Percentiles rank a stretch among this genome's conserved stretches.
phyloP scores from a whole-genome alignment of 2,113 vertebrate species.

The Heterotis niloticus region DNA sequence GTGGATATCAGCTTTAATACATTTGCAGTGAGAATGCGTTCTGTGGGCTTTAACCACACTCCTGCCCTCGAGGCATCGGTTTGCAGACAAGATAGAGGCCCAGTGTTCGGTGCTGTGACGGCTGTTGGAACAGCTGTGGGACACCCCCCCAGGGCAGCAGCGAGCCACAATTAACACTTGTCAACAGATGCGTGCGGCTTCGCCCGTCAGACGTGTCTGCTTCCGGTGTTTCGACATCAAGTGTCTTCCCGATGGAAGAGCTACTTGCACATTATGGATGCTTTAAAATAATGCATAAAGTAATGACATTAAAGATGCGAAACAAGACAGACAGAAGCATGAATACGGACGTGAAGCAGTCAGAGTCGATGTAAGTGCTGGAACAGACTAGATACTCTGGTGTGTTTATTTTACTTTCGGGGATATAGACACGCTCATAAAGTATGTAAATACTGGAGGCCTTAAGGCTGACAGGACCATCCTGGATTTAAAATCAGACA shows the following conservation, averaged over 20 bases:
- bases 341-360: no score
- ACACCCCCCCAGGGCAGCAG: not conserved
- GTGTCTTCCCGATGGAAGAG: no score
- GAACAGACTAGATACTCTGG: not conserved
- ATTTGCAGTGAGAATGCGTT: constrained; percentile 57
- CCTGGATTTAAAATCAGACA: constrained; percentile 1
- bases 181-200: no score
- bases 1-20: constrained; percentile 71
- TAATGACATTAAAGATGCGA: not conserved
- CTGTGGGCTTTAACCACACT: constrained; percentile 58
- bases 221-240: no score
- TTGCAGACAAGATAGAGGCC: not conserved
- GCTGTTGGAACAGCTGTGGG: not conserved
- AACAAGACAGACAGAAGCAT: not conserved
- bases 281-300: not conserved
- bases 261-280: no score
- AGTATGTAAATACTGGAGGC: not conserved
- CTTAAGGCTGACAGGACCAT: constrained; percentile 4
- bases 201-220: no score
- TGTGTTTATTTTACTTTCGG: constrained; percentile 1
- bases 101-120: not conserved
- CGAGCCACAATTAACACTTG: no score
- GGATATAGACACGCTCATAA: not conserved
- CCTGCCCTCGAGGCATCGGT: not conserved
- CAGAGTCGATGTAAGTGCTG: not conserved